Conservation (phyloP, 2,888 invertebrate genomes). For the Hirudinaria manillensis region DNA sequence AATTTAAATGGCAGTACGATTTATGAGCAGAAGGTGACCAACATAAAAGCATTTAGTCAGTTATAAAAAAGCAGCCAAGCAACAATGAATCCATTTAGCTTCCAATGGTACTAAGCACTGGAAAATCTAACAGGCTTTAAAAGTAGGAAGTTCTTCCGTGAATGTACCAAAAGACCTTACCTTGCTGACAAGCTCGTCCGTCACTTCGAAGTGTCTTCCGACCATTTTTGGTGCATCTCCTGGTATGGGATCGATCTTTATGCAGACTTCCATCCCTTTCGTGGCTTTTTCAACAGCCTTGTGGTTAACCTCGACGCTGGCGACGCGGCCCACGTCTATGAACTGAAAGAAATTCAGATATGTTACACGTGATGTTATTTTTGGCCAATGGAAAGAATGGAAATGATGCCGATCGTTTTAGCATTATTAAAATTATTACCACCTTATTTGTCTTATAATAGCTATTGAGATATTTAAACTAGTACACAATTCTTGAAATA, state of each 20-base stretch:
- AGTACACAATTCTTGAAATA: no score
- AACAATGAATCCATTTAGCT: not conserved
- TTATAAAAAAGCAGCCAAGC: no score
- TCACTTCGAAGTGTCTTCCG: conserved; percentile 94
- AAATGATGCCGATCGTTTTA: not conserved
- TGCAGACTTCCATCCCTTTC: conserved; percentile 66
- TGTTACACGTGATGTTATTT: not conserved
- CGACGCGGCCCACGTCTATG: conserved; percentile 78
- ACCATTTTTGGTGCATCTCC: conserved; percentile 95
- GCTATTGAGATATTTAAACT: no score
- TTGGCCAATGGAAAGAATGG: no score
- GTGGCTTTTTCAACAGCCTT: conserved; percentile 87
- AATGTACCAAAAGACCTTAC: conserved; percentile 43
- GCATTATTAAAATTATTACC: not conserved
- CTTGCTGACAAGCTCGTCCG: conserved; percentile 84
- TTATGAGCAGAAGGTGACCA: conserved; percentile 7
- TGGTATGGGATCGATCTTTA: conserved; percentile 88
- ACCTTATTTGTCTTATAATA: no score
- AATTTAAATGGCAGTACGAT: conserved; percentile 42
- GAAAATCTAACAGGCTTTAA: not conserved
- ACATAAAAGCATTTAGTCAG: not conserved
- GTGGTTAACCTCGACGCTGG: conserved; percentile 91
- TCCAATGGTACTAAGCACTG: not conserved
- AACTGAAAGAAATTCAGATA: conserved; percentile 29
- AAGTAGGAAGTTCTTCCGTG: not conserved